Percentiles rank a stretch among this genome's conserved stretches.
Conservation (phyloP, 2,888 invertebrate species). For the Volucella inanis region DNA sequence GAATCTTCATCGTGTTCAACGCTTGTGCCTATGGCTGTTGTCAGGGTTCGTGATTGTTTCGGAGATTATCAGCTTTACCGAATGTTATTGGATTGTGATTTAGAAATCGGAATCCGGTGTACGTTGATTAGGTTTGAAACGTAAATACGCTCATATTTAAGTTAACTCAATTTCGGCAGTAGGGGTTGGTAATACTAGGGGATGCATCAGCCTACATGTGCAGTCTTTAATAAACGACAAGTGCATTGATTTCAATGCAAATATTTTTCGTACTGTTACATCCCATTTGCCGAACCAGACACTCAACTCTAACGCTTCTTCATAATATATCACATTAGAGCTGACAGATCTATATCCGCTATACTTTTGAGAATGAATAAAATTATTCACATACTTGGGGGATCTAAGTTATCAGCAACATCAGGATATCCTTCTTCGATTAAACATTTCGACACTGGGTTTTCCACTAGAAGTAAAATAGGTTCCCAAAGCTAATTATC, state of each 20-base stretch:
- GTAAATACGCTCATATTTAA: conserved; percentile 14
- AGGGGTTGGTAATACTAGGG: conserved; percentile 13
- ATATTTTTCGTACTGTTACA: background rate
- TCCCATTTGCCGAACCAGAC: background rate
- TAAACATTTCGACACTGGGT: background rate
- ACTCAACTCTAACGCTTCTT: background rate
- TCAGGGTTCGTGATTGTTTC: background rate
- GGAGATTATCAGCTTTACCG: background rate
- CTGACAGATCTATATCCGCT: rapidly evolving
- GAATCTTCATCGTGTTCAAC: background rate
- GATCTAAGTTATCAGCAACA: background rate
- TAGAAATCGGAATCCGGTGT: conserved; percentile 9
- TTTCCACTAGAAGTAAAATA: background rate
- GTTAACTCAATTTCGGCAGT: conserved; percentile 16
- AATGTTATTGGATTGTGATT: conserved; percentile 1
- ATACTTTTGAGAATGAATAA: too few species aligned
- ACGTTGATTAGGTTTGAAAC: conserved; percentile 11
- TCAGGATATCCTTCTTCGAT: background rate
- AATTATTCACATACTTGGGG: too few species aligned
- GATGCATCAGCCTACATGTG: background rate
- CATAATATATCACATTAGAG: background rate
- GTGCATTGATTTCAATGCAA: background rate
- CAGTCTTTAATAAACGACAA: background rate
- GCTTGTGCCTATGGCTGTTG: conserved; percentile 1
- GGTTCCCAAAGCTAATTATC: background rate